Base-by-base conservation (phyloP, 1,140 invertebrate genomes). In the Cydia fagiglandana region DNA sequence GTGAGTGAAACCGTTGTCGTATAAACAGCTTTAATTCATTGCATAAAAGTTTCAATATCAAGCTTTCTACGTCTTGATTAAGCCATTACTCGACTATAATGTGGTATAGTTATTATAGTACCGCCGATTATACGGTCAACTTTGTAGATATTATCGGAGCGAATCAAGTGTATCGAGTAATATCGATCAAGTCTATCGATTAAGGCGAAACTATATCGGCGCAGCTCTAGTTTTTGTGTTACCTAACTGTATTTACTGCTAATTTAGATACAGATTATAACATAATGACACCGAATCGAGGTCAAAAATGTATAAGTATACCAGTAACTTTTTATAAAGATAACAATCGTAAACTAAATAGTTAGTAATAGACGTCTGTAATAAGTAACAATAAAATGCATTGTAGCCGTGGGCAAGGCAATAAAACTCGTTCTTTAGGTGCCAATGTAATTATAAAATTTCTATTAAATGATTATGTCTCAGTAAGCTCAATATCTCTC, bases 31-130 rank as follows among this genome's bases (percentile, higher is more conserved):
- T 84, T 85, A 82, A 86, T 84, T 80, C 76, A 81, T 88, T 86
- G 79, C 84, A 85, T 87, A 86, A 86, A 91, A 86, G 80, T 90
- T 80, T 83, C 82, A 83, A 77, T 84, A 80, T 79, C 76, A 77
- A 75, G 86, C 88, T 91, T 90, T 91, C 88, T 89, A 87, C 81
- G 80, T 82, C 82, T 83, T 83, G 84, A 90, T 91, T 90, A 88
- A 90, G 85, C 82, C 81, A 88, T 91, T 86, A 86, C 76, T 79
- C 77, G 74, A 78, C 80, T 79, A 83, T 84, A 87, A 86, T 86
- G 85, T 83, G 80, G 82, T 81, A 79, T 77, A 70, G 38, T 41
- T 45, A 88, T 88, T 90, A 85, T 90, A 86, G 79, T 85, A 76
- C 78, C 76, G 78, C 76, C 80, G 81, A 86, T 90, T 85, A 83